These are phyloP conservation scores for Heliconius ismenius DNA, from an alignment of 2,888 invertebrate genomes.

Conservation along the genomic window DNA sequence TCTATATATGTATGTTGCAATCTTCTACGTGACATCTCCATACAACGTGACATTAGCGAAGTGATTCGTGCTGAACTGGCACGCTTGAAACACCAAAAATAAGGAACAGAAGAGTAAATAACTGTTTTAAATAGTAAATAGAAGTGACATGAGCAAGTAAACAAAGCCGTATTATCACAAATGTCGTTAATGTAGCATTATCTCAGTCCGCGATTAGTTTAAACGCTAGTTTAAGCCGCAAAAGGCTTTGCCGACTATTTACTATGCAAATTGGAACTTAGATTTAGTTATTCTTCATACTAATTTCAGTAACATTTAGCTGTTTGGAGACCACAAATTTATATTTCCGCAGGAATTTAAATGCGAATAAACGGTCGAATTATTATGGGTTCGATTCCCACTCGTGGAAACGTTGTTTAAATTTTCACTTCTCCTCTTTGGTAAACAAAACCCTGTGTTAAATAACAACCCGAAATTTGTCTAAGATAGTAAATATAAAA, in stretches of 20 bases:
- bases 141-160: neutral
- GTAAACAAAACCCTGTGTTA: neutral
- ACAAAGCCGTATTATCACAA: constrained; percentile 22
- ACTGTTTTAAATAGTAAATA: neutral
- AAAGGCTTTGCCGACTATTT: constrained; percentile 43
- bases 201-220: constrained; percentile 46
- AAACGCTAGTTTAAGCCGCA: constrained; percentile 45
- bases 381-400: neutral
- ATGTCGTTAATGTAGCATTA: constrained; percentile 29
- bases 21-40: too few relatives aligned
- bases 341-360: neutral
- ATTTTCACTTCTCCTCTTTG: too few relatives aligned
- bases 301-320: neutral
- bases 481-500: neutral
- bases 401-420: neutral
- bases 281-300: constrained; percentile 11
- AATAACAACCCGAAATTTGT: neutral
- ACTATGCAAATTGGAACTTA: constrained; percentile 43
- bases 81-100: too few relatives aligned
- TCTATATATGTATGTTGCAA: too few relatives aligned
- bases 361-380: neutral
- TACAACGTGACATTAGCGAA: too few relatives aligned
- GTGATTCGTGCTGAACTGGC: too few relatives aligned
- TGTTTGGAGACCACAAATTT: neutral
- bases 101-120: neutral